phyloP scores from a whole-genome alignment of 1,140 invertebrate species.

The Achatina immaculata region DNA sequence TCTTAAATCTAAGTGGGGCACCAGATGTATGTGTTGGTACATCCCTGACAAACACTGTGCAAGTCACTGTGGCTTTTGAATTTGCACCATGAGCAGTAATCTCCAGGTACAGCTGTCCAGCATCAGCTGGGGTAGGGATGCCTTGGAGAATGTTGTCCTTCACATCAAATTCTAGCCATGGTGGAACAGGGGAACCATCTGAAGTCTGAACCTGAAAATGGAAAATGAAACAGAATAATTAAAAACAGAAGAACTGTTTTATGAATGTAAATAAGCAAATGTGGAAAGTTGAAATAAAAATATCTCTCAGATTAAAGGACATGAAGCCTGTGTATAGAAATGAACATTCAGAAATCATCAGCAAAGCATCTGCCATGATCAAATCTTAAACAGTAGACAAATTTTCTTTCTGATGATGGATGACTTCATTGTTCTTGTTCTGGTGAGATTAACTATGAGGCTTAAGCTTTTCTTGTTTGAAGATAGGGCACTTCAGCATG shows the following conservation, averaged over 20 bases:
- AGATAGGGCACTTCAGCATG: too few species aligned
- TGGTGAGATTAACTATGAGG: neutral
- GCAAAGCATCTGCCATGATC: too few species aligned
- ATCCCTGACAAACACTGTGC: conserved; percentile 59
- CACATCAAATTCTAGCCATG: conserved; percentile 70
- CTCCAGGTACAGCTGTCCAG: conserved; percentile 75
- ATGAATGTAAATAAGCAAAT: too few species aligned
- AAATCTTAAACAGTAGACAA: too few species aligned
- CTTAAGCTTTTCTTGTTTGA: neutral
- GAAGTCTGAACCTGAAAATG: conserved; percentile 68
- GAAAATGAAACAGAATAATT: conserved; percentile 32
- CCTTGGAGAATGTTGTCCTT: conserved; percentile 73
- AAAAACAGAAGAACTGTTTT: too few species aligned
- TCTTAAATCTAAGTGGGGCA: conserved; percentile 36
- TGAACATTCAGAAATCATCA: too few species aligned
- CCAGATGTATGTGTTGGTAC: conserved; percentile 42
- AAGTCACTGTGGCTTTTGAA: conserved; percentile 55
- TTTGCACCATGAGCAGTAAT: conserved; percentile 68
- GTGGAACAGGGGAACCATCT: conserved; percentile 64
- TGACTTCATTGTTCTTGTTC: neutral
- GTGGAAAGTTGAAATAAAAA: too few species aligned
- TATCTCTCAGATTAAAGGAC: too few species aligned
- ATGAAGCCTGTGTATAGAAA: too few species aligned
- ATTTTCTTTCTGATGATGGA: too few species aligned
- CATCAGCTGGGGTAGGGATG: conserved; percentile 74